A percentile compares a stretch with the other conserved stretches of the same genome.
Conservation (phyloP, 1,140 invertebrate species). For the Pseudomyrmex sp. region DNA sequence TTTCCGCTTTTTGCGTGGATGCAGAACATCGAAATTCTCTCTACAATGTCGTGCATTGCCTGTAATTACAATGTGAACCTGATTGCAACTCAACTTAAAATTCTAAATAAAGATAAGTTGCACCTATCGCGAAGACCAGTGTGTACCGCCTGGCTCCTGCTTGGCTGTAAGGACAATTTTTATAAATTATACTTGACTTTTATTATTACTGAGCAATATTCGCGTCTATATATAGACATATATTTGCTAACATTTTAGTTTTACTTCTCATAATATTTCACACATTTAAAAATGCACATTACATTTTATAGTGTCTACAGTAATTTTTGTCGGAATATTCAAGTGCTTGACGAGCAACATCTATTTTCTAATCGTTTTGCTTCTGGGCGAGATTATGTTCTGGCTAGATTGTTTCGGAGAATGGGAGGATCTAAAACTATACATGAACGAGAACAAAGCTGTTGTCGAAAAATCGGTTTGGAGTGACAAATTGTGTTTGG, state of each 20-base stretch:
- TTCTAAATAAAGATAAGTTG: conserved; percentile 72
- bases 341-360: conserved; percentile 63
- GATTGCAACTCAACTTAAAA: conserved; percentile 65
- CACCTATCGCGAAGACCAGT: conserved; percentile 74
- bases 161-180: conserved; percentile 70
- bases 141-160: conserved; percentile 66
- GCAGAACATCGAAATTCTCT: conserved; percentile 51
- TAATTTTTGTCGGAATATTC: conserved; percentile 68
- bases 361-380: conserved; percentile 61
- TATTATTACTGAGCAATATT: not conserved
- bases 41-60: conserved; percentile 9
- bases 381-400: conserved; percentile 74
- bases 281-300: not conserved
- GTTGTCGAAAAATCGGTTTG: conserved; percentile 68
- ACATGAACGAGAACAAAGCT: conserved; percentile 71
- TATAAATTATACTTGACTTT: conserved; percentile 11
- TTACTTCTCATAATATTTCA: not conserved
- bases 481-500: conserved; percentile 69
- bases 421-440: conserved; percentile 75
- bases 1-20: not conserved
- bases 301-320: conserved; percentile 66
- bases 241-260: not conserved
- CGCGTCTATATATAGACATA: not conserved
- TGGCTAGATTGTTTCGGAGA: conserved; percentile 73
- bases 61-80: conserved; percentile 59